Percentiles rank a stretch among this genome's conserved stretches.
Conservation (phyloP, 2,888 invertebrate genomes). For the Xylota segnis region DNA sequence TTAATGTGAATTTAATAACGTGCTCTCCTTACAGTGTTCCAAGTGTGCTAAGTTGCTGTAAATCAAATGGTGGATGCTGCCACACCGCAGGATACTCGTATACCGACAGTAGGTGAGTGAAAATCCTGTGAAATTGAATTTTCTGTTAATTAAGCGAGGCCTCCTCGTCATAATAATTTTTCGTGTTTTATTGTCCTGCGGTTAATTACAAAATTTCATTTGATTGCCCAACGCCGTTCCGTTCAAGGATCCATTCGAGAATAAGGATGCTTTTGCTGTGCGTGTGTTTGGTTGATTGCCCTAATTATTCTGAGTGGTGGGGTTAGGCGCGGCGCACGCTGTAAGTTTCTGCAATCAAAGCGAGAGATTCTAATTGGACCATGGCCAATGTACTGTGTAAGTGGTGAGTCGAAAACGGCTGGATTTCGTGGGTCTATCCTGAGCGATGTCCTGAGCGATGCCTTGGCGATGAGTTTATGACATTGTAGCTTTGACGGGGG, state of each 20-base stretch:
- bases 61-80: conserved; percentile 54
- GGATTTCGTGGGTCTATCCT: background rate
- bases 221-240: background rate
- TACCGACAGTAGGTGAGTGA: conserved; percentile 53
- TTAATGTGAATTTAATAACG: conserved; percentile 67
- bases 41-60: conserved; percentile 45
- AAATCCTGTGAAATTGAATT: conserved; percentile 49
- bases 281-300: conserved; percentile 37
- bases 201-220: conserved; percentile 12
- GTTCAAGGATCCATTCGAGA: conserved; percentile 16
- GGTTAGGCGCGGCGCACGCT: background rate
- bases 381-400: conserved; percentile 19
- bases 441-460: background rate
- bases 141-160: conserved; percentile 50
- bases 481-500: background rate
- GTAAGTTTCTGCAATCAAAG: conserved; percentile 50
- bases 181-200: conserved; percentile 17
- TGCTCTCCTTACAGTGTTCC: conserved; percentile 19
- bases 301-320: conserved; percentile 40
- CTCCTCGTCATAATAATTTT: conserved; percentile 40
- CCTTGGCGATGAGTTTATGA: conserved; percentile 26
- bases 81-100: conserved; percentile 44
- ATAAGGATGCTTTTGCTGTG: background rate
- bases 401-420: background rate
- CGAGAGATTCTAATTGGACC: conserved; percentile 58